phyloP scores from a whole-genome alignment of 2,113 vertebrate genomes.

The Rhadina sibilatrix region DNA sequence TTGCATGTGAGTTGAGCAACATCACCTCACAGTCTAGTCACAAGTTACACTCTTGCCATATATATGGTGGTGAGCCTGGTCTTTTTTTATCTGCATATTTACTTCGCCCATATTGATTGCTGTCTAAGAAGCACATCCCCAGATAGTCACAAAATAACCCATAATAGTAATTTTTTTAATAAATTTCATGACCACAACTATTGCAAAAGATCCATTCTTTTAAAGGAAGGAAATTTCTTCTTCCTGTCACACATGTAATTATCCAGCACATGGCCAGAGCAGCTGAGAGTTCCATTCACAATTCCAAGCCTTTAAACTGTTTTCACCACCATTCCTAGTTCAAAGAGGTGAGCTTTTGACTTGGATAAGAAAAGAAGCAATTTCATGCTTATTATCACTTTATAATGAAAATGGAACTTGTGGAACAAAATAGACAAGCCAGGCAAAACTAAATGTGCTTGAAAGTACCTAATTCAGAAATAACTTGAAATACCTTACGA shows the following conservation, averaged over 20 bases:
- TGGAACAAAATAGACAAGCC: background rate
- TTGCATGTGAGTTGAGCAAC: background rate
- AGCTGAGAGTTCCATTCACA: background rate
- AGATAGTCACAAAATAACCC: background rate
- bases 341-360: background rate
- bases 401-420: background rate
- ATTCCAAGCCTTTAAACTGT: background rate
- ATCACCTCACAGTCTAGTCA: background rate
- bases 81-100: background rate
- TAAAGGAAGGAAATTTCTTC: background rate
- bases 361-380: background rate
- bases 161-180: background rate
- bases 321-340: background rate
- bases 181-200: background rate
- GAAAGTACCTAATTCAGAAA: background rate
- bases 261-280: background rate
- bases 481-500: background rate
- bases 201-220: background rate
- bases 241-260: background rate
- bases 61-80: background rate
- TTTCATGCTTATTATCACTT: slow-evolving; percentile 10
- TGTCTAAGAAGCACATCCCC: background rate
- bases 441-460: background rate
- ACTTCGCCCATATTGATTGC: background rate
- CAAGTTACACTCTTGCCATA: background rate